These are phyloP conservation scores for Chrysemys picta DNA, from an alignment of 2,113 vertebrate species.

Conservation along the genomic window DNA sequence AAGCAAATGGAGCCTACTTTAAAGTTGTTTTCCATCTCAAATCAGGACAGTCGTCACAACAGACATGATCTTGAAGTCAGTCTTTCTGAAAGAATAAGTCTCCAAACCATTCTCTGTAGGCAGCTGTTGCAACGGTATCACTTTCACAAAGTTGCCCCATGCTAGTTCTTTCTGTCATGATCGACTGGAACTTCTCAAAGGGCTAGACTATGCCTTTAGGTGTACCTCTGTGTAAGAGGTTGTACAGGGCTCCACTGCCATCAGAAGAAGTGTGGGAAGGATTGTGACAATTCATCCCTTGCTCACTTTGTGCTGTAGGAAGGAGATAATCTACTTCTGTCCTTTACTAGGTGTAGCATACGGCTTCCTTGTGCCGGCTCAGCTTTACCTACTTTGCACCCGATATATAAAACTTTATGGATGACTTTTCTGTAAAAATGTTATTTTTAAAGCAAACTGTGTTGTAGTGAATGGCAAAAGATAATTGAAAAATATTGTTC, in stretches of 20 bases:
- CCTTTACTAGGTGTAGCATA: neutral
- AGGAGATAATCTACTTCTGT: neutral
- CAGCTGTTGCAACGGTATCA: no score
- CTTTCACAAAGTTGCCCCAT: neutral
- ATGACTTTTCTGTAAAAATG: neutral
- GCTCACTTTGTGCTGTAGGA: neutral
- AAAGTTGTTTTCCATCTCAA: neutral
- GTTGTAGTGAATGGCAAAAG: neutral
- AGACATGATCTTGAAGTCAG: neutral
- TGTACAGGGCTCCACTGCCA: neutral
- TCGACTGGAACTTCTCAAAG: neutral
- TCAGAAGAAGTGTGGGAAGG: neutral
- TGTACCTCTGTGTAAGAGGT: neutral
- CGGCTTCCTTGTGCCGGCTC: neutral
- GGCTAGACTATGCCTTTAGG: neutral
- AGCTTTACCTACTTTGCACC: neutral
- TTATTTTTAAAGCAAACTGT: neutral
- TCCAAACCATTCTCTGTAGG: neutral
- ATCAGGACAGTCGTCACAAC: neutral
- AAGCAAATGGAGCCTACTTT: neutral
- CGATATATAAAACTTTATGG: neutral
- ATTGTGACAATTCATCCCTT: neutral
- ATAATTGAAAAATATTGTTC: neutral
- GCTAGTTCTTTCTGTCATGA: neutral
- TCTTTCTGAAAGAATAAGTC: neutral